Conservation (phyloP, 2,888 invertebrate species). For the Choreutis nemorana region DNA sequence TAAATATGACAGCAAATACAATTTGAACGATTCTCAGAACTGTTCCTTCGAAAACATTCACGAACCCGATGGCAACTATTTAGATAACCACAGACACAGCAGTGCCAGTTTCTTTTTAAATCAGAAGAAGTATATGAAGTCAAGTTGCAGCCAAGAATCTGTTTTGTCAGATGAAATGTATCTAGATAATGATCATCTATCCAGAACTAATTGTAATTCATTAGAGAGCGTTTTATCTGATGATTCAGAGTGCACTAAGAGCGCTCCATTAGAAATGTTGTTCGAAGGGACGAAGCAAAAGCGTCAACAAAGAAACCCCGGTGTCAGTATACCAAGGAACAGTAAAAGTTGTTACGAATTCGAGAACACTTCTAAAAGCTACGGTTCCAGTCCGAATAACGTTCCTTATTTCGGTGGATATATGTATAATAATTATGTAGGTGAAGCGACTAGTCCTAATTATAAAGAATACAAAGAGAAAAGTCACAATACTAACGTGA, state of each 20-base stretch:
- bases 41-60: slow-evolving; percentile 54
- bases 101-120: slow-evolving; percentile 85
- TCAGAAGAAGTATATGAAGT: slow-evolving; percentile 68
- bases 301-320: slow-evolving; percentile 30
- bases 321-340: slow-evolving; percentile 34
- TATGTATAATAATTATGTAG: slow-evolving; percentile 58
- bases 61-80: slow-evolving; percentile 38
- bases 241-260: slow-evolving; percentile 79
- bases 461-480: slow-evolving; percentile 28
- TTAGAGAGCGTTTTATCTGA: slow-evolving; percentile 84
- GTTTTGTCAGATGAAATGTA: slow-evolving; percentile 76
- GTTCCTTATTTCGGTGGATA: slow-evolving; percentile 60
- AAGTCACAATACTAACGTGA: slow-evolving; percentile 16
- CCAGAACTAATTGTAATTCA: slow-evolving; percentile 76
- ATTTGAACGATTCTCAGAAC: slow-evolving; percentile 54
- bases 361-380: slow-evolving; percentile 67
- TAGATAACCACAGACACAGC: slow-evolving; percentile 70
- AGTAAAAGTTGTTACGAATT: slow-evolving; percentile 62
- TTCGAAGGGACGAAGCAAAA: slow-evolving; percentile 67
- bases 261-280: slow-evolving; percentile 77
- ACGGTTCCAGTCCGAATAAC: slow-evolving; percentile 70
- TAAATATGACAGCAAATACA: slow-evolving; percentile 50
- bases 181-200: slow-evolving; percentile 66
- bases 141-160: slow-evolving; percentile 78
- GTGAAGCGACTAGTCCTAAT: slow-evolving; percentile 30